Evolutionary conservation across 2,888 invertebrate genomes (phyloP), one percentile per base, ranked within the genome.

Genomic region (Netelia fuscicornis): DNA sequence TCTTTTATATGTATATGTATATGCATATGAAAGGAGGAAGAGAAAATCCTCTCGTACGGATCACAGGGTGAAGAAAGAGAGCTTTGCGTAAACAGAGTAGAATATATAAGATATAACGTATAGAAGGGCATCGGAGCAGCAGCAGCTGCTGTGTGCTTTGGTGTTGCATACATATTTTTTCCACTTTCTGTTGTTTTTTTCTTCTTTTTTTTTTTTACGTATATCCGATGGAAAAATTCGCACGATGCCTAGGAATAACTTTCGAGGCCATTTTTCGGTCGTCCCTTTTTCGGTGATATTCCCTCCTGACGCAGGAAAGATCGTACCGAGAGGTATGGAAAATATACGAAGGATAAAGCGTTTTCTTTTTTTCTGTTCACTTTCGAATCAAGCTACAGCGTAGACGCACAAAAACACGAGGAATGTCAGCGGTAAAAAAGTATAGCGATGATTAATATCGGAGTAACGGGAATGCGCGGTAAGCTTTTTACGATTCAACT

Each of bases 41-140:
- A 54, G 44, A 60, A 64, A 83, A 79, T 83, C 78, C 62, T 52
- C 52, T 83, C 17, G 37, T 42, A 68, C 67, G 72, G 83, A 83
- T 78, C 78, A 72, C 20, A 52, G 11, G 54, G 68, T n/a, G 75
- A 68, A 68, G 74, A 70, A 79, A 83, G 71, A 70, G 42, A 74
- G 81, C 54, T 83, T 62, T 42, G 42, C 65, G 75, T 60, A 76
- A 84, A 80, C 65, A 67, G 64, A 52, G 76, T 30, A 37, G 44
- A 71, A 81, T 76, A 60, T 20, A 60, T n/a, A 76, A 60, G 76
- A 77, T 64, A 77, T 64, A 71, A 17, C 5, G 20, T 20, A 44
- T 44, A 44, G 65, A 44, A 67, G 23, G 37, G 20, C 65, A 48
- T 48, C 65, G 30, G 30, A 62, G 65, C 37, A 67, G 44, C 65